These are phyloP conservation scores for Euzophera pinguis DNA, from an alignment of 2,888 invertebrate genomes.

Conservation along the genomic window DNA sequence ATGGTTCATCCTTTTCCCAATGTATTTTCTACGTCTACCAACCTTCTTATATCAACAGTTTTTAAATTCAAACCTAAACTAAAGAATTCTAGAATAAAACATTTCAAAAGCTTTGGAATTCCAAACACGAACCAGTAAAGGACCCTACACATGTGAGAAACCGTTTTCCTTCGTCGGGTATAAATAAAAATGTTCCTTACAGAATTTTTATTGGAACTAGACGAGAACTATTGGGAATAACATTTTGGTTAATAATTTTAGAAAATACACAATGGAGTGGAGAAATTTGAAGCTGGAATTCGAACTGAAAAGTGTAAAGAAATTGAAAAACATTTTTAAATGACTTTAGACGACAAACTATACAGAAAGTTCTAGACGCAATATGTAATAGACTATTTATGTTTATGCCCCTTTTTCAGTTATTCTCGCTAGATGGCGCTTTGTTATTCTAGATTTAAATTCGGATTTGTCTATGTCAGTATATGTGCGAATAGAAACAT, in stretches of 20 bases:
- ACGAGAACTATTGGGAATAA: background rate
- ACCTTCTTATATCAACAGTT: background rate
- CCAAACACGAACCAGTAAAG: slow-evolving; percentile 1
- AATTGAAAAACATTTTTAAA: background rate
- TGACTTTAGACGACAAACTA: background rate
- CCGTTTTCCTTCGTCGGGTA: slow-evolving; percentile 1
- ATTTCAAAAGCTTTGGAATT: background rate
- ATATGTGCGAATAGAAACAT: no score
- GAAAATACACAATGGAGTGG: background rate
- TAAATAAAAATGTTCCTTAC: slow-evolving; percentile 7
- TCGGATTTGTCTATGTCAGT: no score
- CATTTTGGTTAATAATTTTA: slow-evolving; percentile 4
- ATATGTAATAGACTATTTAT: no score
- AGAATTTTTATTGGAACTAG: background rate
- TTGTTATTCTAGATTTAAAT: no score
- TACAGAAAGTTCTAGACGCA: no score
- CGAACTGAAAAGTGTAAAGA: background rate
- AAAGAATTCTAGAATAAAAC: background rate
- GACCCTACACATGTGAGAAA: slow-evolving; percentile 8
- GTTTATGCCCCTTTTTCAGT: no score
- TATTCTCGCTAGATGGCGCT: no score
- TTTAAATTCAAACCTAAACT: background rate
- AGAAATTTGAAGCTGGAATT: background rate
- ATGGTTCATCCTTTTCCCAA: no score
- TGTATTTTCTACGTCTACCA: no score